Evolutionary conservation across 2,888 invertebrate genomes (phyloP), one percentile per base, ranked within the genome.

Genomic region (Gastracanthus pulcherrimus): DNA sequence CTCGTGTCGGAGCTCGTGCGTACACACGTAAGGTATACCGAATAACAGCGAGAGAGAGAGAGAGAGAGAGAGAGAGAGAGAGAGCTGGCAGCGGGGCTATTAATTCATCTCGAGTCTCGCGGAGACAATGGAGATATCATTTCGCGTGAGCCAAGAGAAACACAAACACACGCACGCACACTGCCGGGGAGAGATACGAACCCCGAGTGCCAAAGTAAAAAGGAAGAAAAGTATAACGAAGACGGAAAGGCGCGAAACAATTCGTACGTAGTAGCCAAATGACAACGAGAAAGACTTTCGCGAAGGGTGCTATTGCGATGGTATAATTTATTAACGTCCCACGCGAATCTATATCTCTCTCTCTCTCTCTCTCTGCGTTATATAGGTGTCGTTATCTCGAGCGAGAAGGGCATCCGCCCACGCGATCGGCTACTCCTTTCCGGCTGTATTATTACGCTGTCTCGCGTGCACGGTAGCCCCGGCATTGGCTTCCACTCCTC

Each of bases 301-400:
- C 6, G 19, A 6, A 55, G 55, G 36, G 23, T 84, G 23, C 64
- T n/a, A n/a, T n/a, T n/a, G 86, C 84, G 85, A 88, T 87, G 85
- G 26, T 55, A 88, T 88, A 88, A 89, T 89, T 88, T 89, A 89
- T 88, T 87, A 88, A 86, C 88, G 85, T 88, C 88, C 89, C 86
- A 89, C 88, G 85, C 86, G 23, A 26, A 83, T 84, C 87, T 88
- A 88, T 51, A 51, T 51, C 51, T 51, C 19, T n/a, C n/a, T n/a
- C n/a, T n/a, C n/a, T 89, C 88, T 87, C 83, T n/a, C n/a, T n/a
- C n/a, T n/a, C n/a, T n/a, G n/a, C n/a, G n/a, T n/a, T n/a, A n/a
- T n/a, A n/a, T n/a, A n/a, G n/a, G n/a, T n/a, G n/a, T n/a, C n/a
- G n/a, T n/a, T n/a, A n/a, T n/a, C n/a, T 6, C 45, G n/a, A 19